Evolutionary conservation across 2,797 vertebrate genomes (phyloP).

Genomic region (Enteromius paludinosus): DNA sequence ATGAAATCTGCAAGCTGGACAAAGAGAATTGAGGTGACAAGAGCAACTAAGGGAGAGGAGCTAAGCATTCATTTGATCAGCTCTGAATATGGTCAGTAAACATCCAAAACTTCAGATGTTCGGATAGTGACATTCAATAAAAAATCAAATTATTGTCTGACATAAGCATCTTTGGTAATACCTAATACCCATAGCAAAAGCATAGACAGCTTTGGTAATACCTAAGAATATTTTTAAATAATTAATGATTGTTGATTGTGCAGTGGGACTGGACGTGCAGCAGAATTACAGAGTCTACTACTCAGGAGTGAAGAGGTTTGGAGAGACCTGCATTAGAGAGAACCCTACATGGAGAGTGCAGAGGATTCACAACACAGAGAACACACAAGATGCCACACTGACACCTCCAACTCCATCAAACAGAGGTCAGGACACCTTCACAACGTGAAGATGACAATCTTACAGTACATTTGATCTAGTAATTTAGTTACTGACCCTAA

Average conservation of each 20-base stretch:
- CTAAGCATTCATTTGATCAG: conserved; percentile 92
- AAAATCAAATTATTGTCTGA: not conserved
- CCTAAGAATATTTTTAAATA: not conserved
- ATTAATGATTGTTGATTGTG: conserved; percentile 30
- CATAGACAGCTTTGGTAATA: not conserved
- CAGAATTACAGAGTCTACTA: conserved; percentile 83
- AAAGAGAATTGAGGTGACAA: conserved; percentile 89
- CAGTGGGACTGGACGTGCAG: conserved; percentile 94
- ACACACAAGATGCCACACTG: conserved; percentile 28
- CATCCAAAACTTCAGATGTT: not conserved
- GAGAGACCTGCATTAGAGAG: conserved; percentile 57
- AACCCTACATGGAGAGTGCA: conserved; percentile 35
- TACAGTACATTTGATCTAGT: not conserved
- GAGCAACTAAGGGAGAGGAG: conserved; percentile 83
- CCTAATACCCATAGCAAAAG: too few species aligned
- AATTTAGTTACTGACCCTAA: not conserved
- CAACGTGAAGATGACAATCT: not conserved
- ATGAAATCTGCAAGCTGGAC: conserved; percentile 88
- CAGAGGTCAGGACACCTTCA: conserved; percentile 16
- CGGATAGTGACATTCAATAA: not conserved
- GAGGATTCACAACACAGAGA: conserved; percentile 23
- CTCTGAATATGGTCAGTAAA: conserved; percentile 89
- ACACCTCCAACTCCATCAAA: not conserved
- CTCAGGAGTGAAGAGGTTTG: conserved; percentile 72
- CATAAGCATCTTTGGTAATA: not conserved